phyloP scores from a whole-genome alignment of 2,113 vertebrate genomes.

The Aythya baeri region DNA sequence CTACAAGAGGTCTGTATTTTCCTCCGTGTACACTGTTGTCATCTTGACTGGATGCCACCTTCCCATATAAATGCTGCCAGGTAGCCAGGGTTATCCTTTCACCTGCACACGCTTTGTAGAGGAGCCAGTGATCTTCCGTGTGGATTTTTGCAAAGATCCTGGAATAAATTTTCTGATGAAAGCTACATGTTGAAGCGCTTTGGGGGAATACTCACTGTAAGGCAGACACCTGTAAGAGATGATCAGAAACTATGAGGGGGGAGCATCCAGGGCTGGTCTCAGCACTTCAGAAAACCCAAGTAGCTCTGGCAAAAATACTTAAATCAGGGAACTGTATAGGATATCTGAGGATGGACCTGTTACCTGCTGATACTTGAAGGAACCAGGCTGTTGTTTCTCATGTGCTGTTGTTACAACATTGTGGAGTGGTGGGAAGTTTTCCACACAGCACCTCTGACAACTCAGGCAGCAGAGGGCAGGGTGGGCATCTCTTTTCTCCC shows the following conservation, averaged over 20 bases:
- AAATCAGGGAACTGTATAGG: not conserved
- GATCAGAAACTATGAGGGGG: not conserved
- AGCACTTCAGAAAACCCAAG: not conserved
- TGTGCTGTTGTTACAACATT: not conserved
- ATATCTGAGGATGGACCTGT: not conserved
- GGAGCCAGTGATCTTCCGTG: not conserved
- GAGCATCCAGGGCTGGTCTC: not conserved
- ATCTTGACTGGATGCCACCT: not conserved
- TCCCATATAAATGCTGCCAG: fast-evolving
- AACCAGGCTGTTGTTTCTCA: not conserved
- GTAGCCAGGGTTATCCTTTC: not conserved
- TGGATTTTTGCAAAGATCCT: not conserved
- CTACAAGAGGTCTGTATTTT: not conserved
- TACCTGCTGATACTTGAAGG: not conserved
- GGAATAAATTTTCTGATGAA: not conserved
- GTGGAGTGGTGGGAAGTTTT: not conserved
- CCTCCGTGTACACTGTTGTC: not conserved
- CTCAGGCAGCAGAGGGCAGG: not conserved
- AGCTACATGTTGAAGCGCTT: not conserved
- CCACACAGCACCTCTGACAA: not conserved
- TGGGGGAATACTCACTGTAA: not conserved
- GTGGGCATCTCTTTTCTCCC: not conserved
- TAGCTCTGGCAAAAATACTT: not conserved
- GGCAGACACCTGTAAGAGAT: not conserved
- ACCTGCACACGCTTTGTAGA: not conserved